Base-by-base conservation (phyloP, 2,113 vertebrate species). In the Gobiocypris rarus region DNA sequence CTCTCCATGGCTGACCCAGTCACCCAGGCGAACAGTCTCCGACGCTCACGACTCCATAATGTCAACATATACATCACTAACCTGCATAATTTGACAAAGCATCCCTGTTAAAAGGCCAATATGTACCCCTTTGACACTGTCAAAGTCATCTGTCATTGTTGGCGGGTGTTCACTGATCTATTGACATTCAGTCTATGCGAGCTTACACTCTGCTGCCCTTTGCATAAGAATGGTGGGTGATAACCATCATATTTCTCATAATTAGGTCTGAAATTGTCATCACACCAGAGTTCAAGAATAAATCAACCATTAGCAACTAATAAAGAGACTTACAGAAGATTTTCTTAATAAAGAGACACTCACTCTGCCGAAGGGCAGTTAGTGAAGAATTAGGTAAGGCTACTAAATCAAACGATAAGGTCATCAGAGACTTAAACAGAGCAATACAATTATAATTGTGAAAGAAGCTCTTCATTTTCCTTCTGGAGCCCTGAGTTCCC, bases 221-320 rank as follows among this genome's bases (percentile, higher is more conserved):
- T 50, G 83, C 75, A 80, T 80, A 83, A 80, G 83, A 87, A 86
- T 83, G 22, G 84, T 88, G 78, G 65, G 89, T 78, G 90, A 91
- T 81, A 88, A 88, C 86, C 79, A 22, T 82, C 24, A 48, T 65
- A 65, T 65, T 80, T 80, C 59, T 80, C 87, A 86, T 87, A 86
- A 88, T 87, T 87, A 89, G 85, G 82, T 87, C 83, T 74, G 75
- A 83, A 73, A 80, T 82, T 89, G 87, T 90, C 92, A 90, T 89
- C 84, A 83, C 90, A 91, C 89, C 90, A 87, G 74, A 84, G 59
- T 73, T 52, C 74, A 84, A 86, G 92, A 89, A 91, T 92, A 89
- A 89, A 81, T 61, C 87, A 85, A 80, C 87, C 85, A 91, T 92
- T 91, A 91, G 88, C 52, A 34, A 86, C 86, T 92, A 91, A 92